Conservation (phyloP, 2,113 vertebrate genomes). For the Leptobrachium leishanense region DNA sequence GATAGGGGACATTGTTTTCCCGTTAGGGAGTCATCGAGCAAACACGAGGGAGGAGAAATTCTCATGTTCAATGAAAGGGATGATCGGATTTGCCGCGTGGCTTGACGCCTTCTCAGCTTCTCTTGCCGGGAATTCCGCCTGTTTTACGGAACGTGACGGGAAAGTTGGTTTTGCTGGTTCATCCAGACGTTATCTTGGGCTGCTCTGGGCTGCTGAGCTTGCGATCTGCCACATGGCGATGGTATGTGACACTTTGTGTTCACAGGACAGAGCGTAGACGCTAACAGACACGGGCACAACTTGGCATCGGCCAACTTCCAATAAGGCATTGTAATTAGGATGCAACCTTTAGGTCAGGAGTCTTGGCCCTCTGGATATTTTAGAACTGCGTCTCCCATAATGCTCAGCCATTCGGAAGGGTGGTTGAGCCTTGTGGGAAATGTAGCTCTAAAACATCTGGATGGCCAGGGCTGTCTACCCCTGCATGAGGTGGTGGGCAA, state of each 20-base stretch:
- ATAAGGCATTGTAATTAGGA: too few relatives aligned
- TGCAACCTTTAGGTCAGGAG: too few relatives aligned
- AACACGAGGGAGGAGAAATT: background rate
- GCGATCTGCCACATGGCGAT: background rate
- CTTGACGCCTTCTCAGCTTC: slow-evolving; percentile 7
- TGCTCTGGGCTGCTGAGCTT: slow-evolving; percentile 13
- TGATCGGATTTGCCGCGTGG: slow-evolving; percentile 18
- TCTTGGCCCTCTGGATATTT: too few relatives aligned
- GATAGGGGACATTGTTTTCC: too few relatives aligned
- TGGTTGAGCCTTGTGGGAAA: too few relatives aligned
- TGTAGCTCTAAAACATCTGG: too few relatives aligned
- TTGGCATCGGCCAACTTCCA: background rate
- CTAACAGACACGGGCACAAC: background rate
- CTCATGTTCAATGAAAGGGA: background rate
- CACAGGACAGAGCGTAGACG: background rate
- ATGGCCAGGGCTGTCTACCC: too few relatives aligned
- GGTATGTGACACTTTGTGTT: background rate
- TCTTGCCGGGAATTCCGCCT: background rate
- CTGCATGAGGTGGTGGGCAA: too few relatives aligned
- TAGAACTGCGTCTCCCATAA: too few relatives aligned
- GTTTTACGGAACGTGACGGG: slow-evolving; percentile 7
- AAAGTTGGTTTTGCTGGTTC: slow-evolving; percentile 14
- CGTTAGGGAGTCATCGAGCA: too few relatives aligned
- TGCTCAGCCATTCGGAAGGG: too few relatives aligned
- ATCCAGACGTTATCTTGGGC: background rate